Percentiles rank a stretch among this genome's conserved stretches.
Conservation (phyloP, 2,888 invertebrate species). For the Andrena praecox region DNA sequence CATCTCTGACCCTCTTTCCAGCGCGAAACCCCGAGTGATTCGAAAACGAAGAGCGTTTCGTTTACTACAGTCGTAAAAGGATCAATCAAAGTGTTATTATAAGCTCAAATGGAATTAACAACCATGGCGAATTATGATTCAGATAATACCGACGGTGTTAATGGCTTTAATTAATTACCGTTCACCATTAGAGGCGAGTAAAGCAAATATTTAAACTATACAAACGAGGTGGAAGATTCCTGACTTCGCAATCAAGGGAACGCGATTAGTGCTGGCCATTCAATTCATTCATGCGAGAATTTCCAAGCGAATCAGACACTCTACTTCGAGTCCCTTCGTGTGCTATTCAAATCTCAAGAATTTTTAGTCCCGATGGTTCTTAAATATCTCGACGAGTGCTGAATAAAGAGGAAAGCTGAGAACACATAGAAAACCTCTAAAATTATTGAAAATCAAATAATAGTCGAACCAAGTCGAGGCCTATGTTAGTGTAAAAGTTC, state of each 20-base stretch:
- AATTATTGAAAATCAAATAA: no score
- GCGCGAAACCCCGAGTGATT: not conserved
- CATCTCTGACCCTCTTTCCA: conserved; percentile 65
- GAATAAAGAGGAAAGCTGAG: no score
- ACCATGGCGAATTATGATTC: conserved; percentile 30
- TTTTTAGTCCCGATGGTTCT: no score
- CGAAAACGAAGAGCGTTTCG: not conserved
- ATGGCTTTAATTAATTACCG: conserved; percentile 11
- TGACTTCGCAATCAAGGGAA: not conserved
- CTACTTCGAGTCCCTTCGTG: no score
- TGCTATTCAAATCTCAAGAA: no score
- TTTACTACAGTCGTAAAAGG: not conserved
- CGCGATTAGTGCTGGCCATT: not conserved
- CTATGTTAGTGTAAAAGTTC: no score
- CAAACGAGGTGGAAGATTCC: not conserved
- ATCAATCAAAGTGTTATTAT: not conserved
- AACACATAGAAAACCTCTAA: no score
- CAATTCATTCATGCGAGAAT: no score
- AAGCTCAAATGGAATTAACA: conserved; percentile 3
- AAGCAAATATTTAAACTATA: not conserved
- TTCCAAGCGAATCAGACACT: no score
- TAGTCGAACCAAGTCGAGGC: no score
- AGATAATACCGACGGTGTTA: not conserved
- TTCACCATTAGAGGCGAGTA: not conserved
- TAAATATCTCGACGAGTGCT: no score